Evolutionary conservation across 1,140 invertebrate genomes (phyloP).

Genomic region (Caenorhabditis tropicalis): DNA sequence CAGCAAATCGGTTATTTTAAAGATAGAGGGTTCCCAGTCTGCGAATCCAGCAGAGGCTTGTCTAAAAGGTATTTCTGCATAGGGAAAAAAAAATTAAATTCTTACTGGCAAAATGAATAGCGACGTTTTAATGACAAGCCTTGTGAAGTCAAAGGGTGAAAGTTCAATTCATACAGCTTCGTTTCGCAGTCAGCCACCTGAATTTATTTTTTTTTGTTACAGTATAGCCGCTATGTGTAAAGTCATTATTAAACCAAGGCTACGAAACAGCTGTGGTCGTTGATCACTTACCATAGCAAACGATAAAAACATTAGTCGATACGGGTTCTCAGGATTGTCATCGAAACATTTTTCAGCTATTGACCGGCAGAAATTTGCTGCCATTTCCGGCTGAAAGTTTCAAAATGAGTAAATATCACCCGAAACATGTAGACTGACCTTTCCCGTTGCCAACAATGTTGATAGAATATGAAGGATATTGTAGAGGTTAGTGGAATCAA

Average conservation of each 20-base stretch:
- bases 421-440: neutral
- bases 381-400: neutral
- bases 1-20: neutral
- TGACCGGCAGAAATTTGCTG: neutral
- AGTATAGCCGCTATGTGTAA: neutral
- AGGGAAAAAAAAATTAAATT: no score
- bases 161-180: neutral
- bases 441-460: neutral
- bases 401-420: neutral
- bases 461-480: neutral
- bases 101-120: neutral
- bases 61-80: neutral
- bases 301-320: neutral
- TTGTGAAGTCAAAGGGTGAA: neutral
- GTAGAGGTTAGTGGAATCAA: neutral
- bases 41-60: neutral
- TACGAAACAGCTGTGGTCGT: constrained; percentile 5
- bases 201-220: neutral
- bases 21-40: neutral
- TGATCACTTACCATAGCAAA: constrained; percentile 6
- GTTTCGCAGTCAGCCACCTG: neutral
- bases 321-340: neutral
- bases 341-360: neutral
- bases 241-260: neutral
- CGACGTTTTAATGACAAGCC: neutral